These are phyloP conservation scores for Tachuris rubrigastra DNA, from an alignment of 2,113 vertebrate genomes.

Conservation along the genomic window DNA sequence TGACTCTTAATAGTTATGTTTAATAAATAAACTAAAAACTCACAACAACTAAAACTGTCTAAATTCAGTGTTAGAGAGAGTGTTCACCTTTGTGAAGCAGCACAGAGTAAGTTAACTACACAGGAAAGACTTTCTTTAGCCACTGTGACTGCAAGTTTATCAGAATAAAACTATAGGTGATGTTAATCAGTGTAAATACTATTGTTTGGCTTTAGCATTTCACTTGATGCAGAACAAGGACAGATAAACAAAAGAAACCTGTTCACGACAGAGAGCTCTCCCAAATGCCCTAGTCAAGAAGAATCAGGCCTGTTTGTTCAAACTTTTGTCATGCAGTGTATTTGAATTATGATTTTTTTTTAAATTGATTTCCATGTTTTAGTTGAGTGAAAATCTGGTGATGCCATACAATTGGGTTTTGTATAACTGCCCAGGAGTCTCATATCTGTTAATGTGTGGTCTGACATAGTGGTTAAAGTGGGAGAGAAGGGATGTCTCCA, in stretches of 20 bases:
- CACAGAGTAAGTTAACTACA: neutral
- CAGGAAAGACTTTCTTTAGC: neutral
- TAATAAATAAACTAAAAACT: neutral
- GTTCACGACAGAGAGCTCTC: neutral
- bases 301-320: neutral
- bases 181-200: neutral
- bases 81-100: neutral
- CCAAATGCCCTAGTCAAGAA: neutral
- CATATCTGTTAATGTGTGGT: neutral
- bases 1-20: neutral
- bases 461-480: neutral
- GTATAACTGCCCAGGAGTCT: neutral
- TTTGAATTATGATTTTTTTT: neutral
- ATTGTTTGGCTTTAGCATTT: neutral
- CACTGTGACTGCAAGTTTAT: neutral
- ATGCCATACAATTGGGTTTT: neutral
- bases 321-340: neutral
- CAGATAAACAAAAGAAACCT: neutral
- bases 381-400: neutral
- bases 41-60: neutral
- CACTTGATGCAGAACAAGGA: neutral
- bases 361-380: neutral
- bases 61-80: accelerated
- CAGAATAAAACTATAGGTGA: neutral
- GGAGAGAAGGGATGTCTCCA: neutral